A percentile compares a stretch with the other conserved stretches of the same genome.
Conservation (phyloP, 2,113 vertebrate genomes). For the Neodontobutis hainanensis region DNA sequence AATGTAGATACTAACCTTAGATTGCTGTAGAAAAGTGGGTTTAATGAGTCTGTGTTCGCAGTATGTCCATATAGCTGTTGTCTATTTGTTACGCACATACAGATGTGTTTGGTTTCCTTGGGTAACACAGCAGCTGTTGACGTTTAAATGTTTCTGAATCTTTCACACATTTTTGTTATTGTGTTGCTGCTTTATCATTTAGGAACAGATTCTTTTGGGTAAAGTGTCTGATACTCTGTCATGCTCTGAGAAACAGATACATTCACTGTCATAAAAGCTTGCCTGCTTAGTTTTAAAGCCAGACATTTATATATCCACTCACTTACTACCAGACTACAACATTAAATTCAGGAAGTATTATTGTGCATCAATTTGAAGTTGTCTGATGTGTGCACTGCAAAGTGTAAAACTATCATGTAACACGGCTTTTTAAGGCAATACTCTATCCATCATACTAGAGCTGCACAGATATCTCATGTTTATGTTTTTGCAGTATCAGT, state of each 20-base stretch:
- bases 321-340: not conserved
- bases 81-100: not conserved
- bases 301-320: not conserved
- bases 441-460: too few relatives aligned
- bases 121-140: not conserved
- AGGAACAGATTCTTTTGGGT: not conserved
- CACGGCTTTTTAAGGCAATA: too few relatives aligned
- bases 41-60: not conserved
- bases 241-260: not conserved
- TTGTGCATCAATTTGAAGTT: constrained; percentile 1
- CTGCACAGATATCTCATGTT: too few relatives aligned
- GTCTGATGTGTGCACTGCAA: not conserved
- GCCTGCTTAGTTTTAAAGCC: not conserved
- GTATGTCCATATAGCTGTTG: not conserved
- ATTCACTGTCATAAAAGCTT: not conserved
- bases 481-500: too few relatives aligned
- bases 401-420: not conserved
- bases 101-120: not conserved
- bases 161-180: not conserved
- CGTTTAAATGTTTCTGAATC: not conserved
- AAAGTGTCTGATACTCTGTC: not conserved
- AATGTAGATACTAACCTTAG: not conserved
- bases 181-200: not conserved
- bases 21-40: not conserved
- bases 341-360: not conserved